Percentiles rank a stretch among this genome's conserved stretches.
Conservation (phyloP, 2,113 vertebrate species). For the Pleuronectes platessa region DNA sequence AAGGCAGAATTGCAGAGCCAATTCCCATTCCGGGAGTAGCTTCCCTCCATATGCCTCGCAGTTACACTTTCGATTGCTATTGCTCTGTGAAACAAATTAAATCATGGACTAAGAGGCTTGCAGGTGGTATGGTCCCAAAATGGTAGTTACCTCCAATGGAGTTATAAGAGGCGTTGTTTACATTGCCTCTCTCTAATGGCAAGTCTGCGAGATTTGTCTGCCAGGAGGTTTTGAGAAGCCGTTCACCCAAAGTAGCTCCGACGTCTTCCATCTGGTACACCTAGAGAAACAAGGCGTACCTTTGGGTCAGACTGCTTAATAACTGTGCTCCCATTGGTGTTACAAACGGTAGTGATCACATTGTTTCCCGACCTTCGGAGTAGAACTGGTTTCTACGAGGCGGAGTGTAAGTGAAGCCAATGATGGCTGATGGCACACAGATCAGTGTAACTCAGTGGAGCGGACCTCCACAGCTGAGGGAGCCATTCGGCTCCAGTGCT, state of each 20-base stretch:
- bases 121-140: constrained; percentile 12
- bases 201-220: constrained; percentile 17
- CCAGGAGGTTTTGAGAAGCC: constrained; percentile 4
- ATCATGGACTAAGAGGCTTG: constrained; percentile 14
- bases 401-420: constrained; percentile 31
- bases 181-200: not conserved
- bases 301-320: constrained; percentile 23
- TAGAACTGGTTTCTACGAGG: constrained; percentile 23
- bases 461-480: constrained; percentile 68
- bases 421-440: constrained; percentile 56
- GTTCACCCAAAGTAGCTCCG: not conserved
- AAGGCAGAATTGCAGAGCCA: constrained; percentile 34
- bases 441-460: constrained; percentile 61
- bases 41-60: constrained; percentile 32
- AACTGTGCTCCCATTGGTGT: constrained; percentile 21
- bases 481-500: constrained; percentile 50
- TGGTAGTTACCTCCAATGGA: constrained; percentile 31
- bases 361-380: constrained; percentile 47
- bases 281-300: constrained; percentile 30
- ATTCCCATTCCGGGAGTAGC: constrained; percentile 42
- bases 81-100: constrained; percentile 38
- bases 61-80: constrained; percentile 23
- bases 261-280: constrained; percentile 6
- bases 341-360: constrained; percentile 49
- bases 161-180: constrained; percentile 45